These are phyloP conservation scores for Daubentonia madagascariensis DNA, from an alignment of 2,113 vertebrate genomes.

Conservation along the genomic window DNA sequence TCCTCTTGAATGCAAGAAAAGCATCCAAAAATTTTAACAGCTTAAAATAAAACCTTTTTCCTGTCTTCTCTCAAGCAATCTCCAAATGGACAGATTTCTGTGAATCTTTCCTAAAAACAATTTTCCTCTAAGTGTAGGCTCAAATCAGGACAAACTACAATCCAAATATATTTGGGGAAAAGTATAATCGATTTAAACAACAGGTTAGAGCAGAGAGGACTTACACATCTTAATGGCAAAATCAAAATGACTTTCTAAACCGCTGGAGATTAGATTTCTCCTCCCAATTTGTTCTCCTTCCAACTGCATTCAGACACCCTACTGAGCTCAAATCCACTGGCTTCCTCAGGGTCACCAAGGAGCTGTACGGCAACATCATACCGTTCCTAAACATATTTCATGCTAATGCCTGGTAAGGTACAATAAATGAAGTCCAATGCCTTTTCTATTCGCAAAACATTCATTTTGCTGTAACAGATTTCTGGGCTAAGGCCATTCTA, in stretches of 20 bases:
- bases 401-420: not conserved
- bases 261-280: constrained; percentile 56
- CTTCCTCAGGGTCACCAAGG: not conserved
- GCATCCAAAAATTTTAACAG: constrained; percentile 74
- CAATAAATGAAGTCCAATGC: not conserved
- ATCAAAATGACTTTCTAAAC: constrained; percentile 61
- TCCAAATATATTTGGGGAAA: constrained; percentile 66
- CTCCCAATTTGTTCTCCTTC: constrained; percentile 15
- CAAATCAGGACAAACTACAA: constrained; percentile 75
- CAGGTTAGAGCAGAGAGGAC: constrained; percentile 52
- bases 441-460: constrained; percentile 19
- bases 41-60: constrained; percentile 79
- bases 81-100: constrained; percentile 79
- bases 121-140: constrained; percentile 73
- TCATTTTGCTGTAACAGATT: constrained; percentile 28
- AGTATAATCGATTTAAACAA: constrained; percentile 66
- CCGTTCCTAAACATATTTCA: not conserved
- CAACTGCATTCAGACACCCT: not conserved
- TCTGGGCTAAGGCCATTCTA: constrained; percentile 37
- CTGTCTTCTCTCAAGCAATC: constrained; percentile 72
- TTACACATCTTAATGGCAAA: constrained; percentile 69
- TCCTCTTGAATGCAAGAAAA: constrained; percentile 73
- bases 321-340: not conserved
- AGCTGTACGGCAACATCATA: not conserved
- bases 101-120: constrained; percentile 78